Conservation (phyloP, 2,797 vertebrate species). For the Clamator glandarius region DNA sequence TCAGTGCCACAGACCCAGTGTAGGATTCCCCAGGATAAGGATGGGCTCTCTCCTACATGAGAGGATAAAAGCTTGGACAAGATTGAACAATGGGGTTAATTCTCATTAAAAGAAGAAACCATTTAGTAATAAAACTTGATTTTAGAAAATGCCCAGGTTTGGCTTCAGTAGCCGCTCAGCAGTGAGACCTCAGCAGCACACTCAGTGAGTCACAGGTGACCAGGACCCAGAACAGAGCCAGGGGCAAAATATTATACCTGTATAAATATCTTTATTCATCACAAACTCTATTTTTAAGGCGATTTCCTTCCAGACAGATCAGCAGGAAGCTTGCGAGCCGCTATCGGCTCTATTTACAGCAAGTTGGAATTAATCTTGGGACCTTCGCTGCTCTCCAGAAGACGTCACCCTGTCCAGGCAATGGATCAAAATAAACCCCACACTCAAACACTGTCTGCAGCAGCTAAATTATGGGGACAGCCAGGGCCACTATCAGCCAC, state of each 20-base stretch:
- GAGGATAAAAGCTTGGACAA: neutral
- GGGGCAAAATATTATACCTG: neutral
- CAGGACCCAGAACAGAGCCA: neutral
- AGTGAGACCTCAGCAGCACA: neutral
- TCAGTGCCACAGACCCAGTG: neutral
- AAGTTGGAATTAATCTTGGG: neutral
- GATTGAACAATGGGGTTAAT: neutral
- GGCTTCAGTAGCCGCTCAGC: neutral
- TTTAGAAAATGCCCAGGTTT: neutral
- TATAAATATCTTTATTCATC: neutral
- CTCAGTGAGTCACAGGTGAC: accelerated
- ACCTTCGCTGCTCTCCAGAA: neutral
- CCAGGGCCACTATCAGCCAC: neutral
- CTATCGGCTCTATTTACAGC: neutral
- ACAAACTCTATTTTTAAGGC: neutral
- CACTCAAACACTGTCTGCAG: neutral
- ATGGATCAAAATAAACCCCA: neutral
- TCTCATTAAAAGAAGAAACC: neutral
- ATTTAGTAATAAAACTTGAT: accelerated
- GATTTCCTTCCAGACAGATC: neutral
- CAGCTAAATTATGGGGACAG: neutral
- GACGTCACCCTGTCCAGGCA: neutral
- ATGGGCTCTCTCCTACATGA: neutral
- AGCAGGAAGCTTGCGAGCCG: neutral
- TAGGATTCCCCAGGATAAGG: neutral